A percentile compares a stretch with the other conserved stretches of the same genome.
These are phyloP conservation scores for Trachops cirrhosus DNA, from an alignment of 2,797 vertebrate genomes.

Conservation along the genomic window DNA sequence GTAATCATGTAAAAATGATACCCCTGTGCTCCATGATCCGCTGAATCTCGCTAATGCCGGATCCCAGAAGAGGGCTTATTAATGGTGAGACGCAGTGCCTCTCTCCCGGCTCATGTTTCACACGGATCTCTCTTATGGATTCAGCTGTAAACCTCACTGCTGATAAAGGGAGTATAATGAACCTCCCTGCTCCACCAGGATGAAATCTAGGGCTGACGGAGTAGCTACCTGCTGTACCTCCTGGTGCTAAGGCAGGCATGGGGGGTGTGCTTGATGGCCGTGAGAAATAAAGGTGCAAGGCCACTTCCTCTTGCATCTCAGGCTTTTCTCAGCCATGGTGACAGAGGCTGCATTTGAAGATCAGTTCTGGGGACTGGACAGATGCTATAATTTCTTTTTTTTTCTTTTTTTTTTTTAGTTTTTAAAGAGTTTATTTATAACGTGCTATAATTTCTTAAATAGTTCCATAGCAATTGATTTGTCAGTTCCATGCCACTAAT, in stretches of 20 bases:
- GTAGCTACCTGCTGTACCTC: constrained; percentile 71
- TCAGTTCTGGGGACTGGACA: constrained; percentile 45
- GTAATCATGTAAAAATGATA: constrained; percentile 94
- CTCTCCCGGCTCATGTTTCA: constrained; percentile 87
- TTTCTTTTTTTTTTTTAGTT: no score
- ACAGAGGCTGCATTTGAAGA: background rate
- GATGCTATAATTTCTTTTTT: background rate
- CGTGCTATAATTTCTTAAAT: background rate
- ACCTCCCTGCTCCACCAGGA: constrained; percentile 78
- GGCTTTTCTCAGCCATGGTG: background rate
- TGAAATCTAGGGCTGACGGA: constrained; percentile 69
- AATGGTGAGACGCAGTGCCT: constrained; percentile 86
- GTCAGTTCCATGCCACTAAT: background rate
- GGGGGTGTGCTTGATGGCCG: background rate
- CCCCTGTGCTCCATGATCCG: constrained; percentile 88
- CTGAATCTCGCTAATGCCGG: constrained; percentile 87
- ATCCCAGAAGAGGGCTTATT: constrained; percentile 91
- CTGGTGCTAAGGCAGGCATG: constrained; percentile 39
- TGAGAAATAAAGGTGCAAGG: background rate
- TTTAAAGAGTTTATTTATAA: no score
- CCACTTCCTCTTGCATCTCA: background rate
- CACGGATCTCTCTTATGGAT: constrained; percentile 86
- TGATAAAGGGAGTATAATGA: constrained; percentile 89
- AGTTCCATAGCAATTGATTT: background rate
- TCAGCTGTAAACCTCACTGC: constrained; percentile 86